Conservation (phyloP, 2,888 invertebrate species). For the Eupithecia subfuscata region DNA sequence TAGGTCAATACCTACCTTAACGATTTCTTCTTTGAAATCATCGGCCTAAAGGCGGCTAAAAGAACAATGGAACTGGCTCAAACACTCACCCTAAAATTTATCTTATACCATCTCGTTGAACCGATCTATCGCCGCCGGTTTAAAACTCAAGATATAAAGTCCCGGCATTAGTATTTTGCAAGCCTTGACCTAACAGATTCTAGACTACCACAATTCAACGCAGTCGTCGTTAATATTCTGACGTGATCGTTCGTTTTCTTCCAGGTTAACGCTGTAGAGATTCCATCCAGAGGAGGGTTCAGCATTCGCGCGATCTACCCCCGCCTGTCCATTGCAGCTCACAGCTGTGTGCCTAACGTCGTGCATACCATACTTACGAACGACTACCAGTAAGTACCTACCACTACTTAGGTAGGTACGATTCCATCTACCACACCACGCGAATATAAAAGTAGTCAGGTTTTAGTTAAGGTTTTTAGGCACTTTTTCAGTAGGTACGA, state of each 20-base stretch:
- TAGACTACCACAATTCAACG: not conserved
- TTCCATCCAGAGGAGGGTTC: conserved; percentile 86
- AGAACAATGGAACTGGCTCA: not conserved
- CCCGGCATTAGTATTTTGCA: not conserved
- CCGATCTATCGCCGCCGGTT: too few relatives aligned
- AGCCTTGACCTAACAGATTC: not conserved
- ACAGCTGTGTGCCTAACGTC: conserved; percentile 93
- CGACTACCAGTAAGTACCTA: conserved; percentile 65
- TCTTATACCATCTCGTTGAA: not conserved
- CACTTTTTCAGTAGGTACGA: too few relatives aligned
- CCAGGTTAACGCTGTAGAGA: conserved; percentile 89
- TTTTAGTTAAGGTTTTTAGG: too few relatives aligned
- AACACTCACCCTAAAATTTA: too few relatives aligned
- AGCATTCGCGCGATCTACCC: conserved; percentile 92
- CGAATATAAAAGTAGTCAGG: not conserved
- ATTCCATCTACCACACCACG: not conserved
- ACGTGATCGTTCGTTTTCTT: conserved; percentile 10
- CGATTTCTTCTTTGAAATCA: not conserved
- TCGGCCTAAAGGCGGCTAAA: not conserved
- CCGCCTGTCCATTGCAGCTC: conserved; percentile 89
- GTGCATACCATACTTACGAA: conserved; percentile 87
- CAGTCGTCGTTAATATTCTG: not conserved
- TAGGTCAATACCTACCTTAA: not conserved
- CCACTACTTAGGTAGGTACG: not conserved
- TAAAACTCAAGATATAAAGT: not conserved